Conservation (phyloP, 2,113 vertebrate genomes). For the Cisticola juncidis region DNA sequence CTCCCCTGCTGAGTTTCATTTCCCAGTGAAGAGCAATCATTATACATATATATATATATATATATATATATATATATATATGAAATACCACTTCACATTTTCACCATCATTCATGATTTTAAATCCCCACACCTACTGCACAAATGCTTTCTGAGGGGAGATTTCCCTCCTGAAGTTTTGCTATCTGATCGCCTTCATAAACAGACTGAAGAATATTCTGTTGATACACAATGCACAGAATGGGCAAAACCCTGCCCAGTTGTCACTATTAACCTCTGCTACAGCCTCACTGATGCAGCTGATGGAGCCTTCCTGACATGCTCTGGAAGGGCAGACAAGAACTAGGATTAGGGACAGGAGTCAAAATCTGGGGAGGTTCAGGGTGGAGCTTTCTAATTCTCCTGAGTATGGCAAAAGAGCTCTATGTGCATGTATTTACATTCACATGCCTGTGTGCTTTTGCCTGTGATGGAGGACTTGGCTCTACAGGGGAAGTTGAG, state of each 20-base stretch:
- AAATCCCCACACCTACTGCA: slow-evolving; percentile 33
- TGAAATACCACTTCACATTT: slow-evolving; percentile 27
- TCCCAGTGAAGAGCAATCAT: slow-evolving; percentile 45
- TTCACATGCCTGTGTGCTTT: not conserved
- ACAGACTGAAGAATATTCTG: not conserved
- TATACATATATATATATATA: not conserved
- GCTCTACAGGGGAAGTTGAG: not conserved
- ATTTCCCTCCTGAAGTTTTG: slow-evolving; percentile 2
- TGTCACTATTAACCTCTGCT: not conserved
- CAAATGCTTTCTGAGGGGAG: not conserved
- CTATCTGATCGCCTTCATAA: slow-evolving; percentile 45
- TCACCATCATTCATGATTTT: slow-evolving; percentile 43
- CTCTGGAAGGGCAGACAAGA: not conserved
- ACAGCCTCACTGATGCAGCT: not conserved
- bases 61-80: not conserved
- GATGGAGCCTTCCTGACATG: not conserved
- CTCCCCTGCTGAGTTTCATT: slow-evolving; percentile 62
- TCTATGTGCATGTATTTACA: rapidly evolving
- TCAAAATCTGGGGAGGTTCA: not conserved
- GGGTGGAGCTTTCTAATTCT: not conserved
- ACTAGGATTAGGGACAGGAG: not conserved
- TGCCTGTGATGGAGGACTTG: not conserved
- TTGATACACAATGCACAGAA: slow-evolving; percentile 8
- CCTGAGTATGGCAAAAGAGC: not conserved
- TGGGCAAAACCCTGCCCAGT: not conserved